Evolutionary conservation across 2,888 invertebrate species (phyloP).

Genomic region (Cremastinae sp.): DNA sequence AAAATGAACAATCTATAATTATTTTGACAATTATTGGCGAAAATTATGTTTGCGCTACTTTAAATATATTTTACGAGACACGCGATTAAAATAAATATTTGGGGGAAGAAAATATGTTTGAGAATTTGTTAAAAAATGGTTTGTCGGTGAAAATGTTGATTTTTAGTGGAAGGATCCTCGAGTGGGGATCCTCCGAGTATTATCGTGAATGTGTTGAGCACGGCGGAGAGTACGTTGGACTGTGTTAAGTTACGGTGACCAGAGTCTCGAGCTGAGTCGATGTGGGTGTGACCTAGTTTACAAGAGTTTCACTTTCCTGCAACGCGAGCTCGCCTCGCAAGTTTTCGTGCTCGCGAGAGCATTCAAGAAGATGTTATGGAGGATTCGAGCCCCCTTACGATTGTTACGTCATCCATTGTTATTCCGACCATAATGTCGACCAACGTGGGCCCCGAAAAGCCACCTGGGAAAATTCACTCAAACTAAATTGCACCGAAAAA

Average conservation of each 20-base stretch:
- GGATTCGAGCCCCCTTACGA: slow-evolving; percentile 76
- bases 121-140: neutral
- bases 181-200: neutral
- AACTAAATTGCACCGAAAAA: neutral
- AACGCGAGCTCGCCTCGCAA: slow-evolving; percentile 67
- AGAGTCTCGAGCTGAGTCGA: slow-evolving; percentile 65
- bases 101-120: neutral
- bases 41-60: too few relatives aligned
- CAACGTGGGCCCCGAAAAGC: slow-evolving; percentile 71
- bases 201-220: slow-evolving; percentile 14
- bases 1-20: neutral
- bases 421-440: slow-evolving; percentile 75
- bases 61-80: too few relatives aligned
- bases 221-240: slow-evolving; percentile 37
- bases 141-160: neutral
- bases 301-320: slow-evolving; percentile 81
- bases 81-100: neutral
- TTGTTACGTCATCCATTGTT: slow-evolving; percentile 78
- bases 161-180: neutral
- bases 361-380: slow-evolving; percentile 64
- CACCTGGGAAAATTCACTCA: slow-evolving; percentile 68
- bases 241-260: slow-evolving; percentile 39
- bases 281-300: slow-evolving; percentile 81
- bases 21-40: neutral
- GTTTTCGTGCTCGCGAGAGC: slow-evolving; percentile 49